Conservation (phyloP, 2,888 invertebrate genomes). For the Tiliacea aurago region DNA sequence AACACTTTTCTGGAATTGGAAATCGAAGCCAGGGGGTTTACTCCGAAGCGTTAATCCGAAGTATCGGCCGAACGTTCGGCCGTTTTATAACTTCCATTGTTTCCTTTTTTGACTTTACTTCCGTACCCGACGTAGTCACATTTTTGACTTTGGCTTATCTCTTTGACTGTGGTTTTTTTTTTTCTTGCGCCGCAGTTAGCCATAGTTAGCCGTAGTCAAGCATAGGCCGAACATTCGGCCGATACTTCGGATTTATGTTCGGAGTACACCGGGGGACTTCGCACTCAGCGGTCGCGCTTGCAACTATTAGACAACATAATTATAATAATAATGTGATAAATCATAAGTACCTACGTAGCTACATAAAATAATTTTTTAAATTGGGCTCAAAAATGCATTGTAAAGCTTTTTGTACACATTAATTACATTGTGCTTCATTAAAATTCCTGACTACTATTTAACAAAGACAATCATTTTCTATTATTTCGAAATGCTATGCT, state of each 20-base stretch:
- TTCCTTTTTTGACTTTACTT: too few relatives aligned
- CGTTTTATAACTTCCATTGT: too few relatives aligned
- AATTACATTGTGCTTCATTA: conserved; percentile 21
- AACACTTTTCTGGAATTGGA: not conserved
- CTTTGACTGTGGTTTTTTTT: too few relatives aligned
- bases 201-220: too few relatives aligned
- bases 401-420: too few relatives aligned
- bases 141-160: too few relatives aligned
- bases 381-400: conserved; percentile 24
- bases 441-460: conserved; percentile 36
- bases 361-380: not conserved
- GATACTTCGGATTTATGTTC: too few relatives aligned
- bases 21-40: not conserved
- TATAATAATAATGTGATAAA: not conserved
- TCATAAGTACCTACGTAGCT: not conserved
- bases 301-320: not conserved
- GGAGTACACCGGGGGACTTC: not conserved
- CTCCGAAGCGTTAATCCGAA: too few relatives aligned
- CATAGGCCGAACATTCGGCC: too few relatives aligned
- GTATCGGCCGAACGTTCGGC: too few relatives aligned
- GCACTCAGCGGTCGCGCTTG: not conserved
- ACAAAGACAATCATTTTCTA: conserved; percentile 44
- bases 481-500: conserved; percentile 25
- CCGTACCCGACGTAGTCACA: too few relatives aligned
- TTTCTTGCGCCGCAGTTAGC: too few relatives aligned